phyloP scores from a whole-genome alignment of 2,888 invertebrate species.

The Phanerotoma sp. region DNA sequence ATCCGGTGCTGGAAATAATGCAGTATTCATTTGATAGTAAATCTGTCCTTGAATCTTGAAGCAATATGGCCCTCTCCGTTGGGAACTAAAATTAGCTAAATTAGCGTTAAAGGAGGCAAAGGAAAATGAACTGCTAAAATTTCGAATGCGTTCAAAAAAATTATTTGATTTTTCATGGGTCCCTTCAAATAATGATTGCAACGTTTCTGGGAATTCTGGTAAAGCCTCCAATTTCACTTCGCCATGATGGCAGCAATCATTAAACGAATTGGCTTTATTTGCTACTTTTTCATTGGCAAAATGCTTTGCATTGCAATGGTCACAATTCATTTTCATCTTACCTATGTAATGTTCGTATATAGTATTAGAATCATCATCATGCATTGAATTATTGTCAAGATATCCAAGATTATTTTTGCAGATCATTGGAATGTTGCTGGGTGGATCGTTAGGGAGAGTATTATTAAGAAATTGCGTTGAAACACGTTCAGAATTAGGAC shows the following conservation, averaged over 20 bases:
- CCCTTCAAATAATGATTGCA: neutral
- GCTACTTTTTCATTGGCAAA: neutral
- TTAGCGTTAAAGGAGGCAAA: neutral
- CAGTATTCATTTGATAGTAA: conserved; percentile 33
- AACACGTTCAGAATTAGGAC: too few species aligned
- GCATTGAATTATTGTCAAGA: neutral
- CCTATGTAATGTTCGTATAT: neutral
- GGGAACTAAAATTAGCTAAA: neutral
- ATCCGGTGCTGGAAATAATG: conserved; percentile 19
- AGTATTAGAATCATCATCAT: neutral
- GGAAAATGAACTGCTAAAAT: neutral
- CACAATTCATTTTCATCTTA: neutral
- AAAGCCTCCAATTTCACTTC: neutral
- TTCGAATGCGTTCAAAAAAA: neutral
- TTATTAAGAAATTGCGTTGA: too few species aligned
- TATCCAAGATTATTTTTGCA: neutral
- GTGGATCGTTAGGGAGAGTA: too few species aligned
- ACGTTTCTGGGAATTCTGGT: neutral
- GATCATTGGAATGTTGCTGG: neutral
- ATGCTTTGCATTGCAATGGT: neutral
- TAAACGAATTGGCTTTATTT: neutral
- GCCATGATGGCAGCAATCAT: conserved; percentile 1
- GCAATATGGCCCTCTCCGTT: neutral
- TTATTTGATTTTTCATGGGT: neutral
- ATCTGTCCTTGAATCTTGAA: conserved; percentile 19